Percentiles rank a stretch among this genome's conserved stretches.
These are phyloP conservation scores for Oceanodroma tethys DNA, from an alignment of 2,113 vertebrate species.

Conservation along the genomic window DNA sequence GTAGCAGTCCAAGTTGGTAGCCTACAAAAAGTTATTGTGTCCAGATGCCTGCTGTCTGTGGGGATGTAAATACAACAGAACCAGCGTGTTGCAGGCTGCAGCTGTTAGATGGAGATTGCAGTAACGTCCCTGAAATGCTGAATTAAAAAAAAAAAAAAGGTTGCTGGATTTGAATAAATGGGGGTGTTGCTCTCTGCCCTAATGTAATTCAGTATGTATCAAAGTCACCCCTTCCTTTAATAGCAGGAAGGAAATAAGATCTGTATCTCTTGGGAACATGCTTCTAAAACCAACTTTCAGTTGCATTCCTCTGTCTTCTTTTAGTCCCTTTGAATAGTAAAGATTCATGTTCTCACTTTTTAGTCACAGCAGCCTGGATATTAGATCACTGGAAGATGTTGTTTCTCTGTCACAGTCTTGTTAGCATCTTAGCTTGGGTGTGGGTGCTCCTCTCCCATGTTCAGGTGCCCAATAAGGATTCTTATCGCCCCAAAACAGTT, in stretches of 20 bases:
- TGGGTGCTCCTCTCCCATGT: not conserved
- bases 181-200: not conserved
- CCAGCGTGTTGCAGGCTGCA: not conserved
- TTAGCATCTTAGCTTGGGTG: not conserved
- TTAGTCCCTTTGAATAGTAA: not conserved
- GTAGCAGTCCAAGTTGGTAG: not conserved
- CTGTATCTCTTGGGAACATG: slow-evolving; percentile 1
- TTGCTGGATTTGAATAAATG: not conserved
- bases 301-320: not conserved
- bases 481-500: slow-evolving; percentile 1
- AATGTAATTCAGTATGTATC: not conserved
- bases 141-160: not conserved
- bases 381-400: not conserved
- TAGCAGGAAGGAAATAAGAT: slow-evolving; percentile 34
- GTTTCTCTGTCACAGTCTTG: not conserved
- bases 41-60: not conserved
- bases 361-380: not conserved
- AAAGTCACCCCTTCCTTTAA: not conserved
- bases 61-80: not conserved
- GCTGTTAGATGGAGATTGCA: not conserved
- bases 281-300: not conserved
- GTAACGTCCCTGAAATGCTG: not conserved
- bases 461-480: not conserved
- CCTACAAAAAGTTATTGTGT: not conserved
- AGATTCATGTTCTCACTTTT: not conserved